Evolutionary conservation across 2,888 invertebrate genomes (phyloP).

Genomic region (Cyrtodaria siliqua): DNA sequence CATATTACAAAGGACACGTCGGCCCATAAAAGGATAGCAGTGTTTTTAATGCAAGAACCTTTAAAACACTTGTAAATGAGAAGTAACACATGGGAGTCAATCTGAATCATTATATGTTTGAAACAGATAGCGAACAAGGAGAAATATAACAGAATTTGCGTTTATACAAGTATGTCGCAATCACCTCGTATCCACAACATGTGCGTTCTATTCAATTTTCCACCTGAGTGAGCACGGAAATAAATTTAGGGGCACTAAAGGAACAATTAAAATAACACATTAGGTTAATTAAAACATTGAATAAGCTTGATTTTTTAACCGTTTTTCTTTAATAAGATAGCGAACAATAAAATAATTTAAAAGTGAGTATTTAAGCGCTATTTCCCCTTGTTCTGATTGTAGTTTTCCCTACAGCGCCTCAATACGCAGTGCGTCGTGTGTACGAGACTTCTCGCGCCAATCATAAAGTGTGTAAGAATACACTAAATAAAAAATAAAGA

Average conservation of each 20-base stretch:
- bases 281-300: too few species aligned
- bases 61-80: neutral
- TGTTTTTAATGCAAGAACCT: neutral
- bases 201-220: slow-evolving; percentile 26
- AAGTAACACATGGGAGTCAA: neutral
- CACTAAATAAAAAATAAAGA: too few species aligned
- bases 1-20: too few species aligned
- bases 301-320: too few species aligned
- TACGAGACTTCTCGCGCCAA: slow-evolving; percentile 61
- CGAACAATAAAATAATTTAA: too few species aligned
- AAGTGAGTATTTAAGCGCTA: neutral
- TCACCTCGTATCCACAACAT: slow-evolving; percentile 46
- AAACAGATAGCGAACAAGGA: too few species aligned
- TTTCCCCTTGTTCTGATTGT: neutral
- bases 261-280: neutral
- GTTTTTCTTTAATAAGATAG: too few species aligned
- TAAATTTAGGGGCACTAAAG: slow-evolving; percentile 42
- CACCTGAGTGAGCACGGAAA: slow-evolving; percentile 43
- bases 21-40: slow-evolving; percentile 23
- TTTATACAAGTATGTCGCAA: slow-evolving; percentile 44
- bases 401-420: slow-evolving; percentile 24
- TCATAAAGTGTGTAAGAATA: slow-evolving; percentile 36
- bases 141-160: too few species aligned
- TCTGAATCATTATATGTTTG: too few species aligned
- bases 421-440: slow-evolving; percentile 59